Conservation (phyloP, 2,888 invertebrate genomes). For the Cryptophagus acutangulus region DNA sequence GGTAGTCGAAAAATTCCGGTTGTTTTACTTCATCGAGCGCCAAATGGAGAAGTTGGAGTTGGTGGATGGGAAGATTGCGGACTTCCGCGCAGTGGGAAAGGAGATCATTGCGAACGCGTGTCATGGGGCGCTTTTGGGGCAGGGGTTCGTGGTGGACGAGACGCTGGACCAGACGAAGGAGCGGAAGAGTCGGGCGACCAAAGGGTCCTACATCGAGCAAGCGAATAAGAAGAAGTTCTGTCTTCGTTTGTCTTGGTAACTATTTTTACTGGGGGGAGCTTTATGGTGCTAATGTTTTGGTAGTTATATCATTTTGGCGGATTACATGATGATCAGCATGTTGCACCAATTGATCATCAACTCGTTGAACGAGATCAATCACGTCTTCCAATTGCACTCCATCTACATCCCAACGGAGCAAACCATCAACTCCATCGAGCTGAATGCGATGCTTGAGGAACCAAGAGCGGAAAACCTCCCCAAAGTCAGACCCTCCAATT, state of each 20-base stretch:
- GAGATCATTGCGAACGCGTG: constrained; percentile 66
- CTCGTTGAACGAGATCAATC: constrained; percentile 57
- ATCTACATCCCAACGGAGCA: constrained; percentile 50
- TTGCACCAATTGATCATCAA: constrained; percentile 60
- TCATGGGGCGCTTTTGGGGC: constrained; percentile 65
- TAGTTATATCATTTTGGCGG: constrained; percentile 67
- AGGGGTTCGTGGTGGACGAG: constrained; percentile 78
- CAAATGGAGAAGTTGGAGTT: constrained; percentile 49
- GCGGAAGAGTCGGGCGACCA: constrained; percentile 1
- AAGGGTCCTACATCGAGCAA: constrained; percentile 75
- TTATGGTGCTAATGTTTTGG: too few relatives aligned
- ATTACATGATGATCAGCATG: constrained; percentile 67
- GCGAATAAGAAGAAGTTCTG: constrained; percentile 79
- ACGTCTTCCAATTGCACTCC: constrained; percentile 54
- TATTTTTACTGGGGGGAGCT: too few relatives aligned
- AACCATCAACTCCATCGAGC: constrained; percentile 41
- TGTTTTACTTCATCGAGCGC: constrained; percentile 67
- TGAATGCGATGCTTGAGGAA: constrained; percentile 49
- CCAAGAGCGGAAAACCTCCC: constrained; percentile 47
- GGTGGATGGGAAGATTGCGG: constrained; percentile 42
- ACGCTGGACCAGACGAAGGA: constrained; percentile 22
- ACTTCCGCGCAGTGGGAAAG: constrained; percentile 52
- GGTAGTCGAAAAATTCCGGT: constrained; percentile 49
- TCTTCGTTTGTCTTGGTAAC: constrained; percentile 69
- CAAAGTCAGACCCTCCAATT: too few relatives aligned